Evolutionary conservation across 1,140 invertebrate genomes (phyloP).

Genomic region (Dolichoris vasculosae): DNA sequence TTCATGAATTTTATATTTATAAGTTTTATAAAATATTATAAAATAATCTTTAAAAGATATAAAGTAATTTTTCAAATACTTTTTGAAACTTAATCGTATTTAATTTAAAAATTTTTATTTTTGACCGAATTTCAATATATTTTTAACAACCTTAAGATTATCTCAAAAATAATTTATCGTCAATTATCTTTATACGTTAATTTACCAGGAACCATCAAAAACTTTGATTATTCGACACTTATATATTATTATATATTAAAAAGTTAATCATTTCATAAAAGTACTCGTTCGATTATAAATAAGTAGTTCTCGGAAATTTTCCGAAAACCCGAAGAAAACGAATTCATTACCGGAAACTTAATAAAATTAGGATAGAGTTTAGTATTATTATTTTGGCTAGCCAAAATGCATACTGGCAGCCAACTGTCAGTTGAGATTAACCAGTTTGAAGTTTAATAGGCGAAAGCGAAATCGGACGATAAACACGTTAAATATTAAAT

Average conservation of each 20-base stretch:
- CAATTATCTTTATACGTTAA: neutral
- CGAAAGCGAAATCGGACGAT: conserved; percentile 43
- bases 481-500: conserved; percentile 51
- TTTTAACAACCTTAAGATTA: neutral
- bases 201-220: neutral
- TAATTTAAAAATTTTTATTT: neutral
- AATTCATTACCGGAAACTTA: neutral
- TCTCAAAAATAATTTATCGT: conserved; percentile 5
- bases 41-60: neutral
- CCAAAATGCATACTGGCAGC: too few relatives aligned
- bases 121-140: neutral
- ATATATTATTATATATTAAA: too few relatives aligned
- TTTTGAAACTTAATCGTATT: neutral
- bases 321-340: neutral
- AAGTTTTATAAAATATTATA: neutral
- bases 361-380: neutral
- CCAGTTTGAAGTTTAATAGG: conserved; percentile 49
- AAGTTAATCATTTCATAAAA: conserved; percentile 15
- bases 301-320: neutral
- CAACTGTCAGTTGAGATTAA: too few relatives aligned
- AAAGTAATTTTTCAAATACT: neutral
- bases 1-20: too few relatives aligned
- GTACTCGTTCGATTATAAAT: conserved; percentile 15
- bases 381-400: conserved; percentile 37
- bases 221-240: neutral